phyloP scores from a whole-genome alignment of 2,113 vertebrate species.

The Hepsetus odoe region DNA sequence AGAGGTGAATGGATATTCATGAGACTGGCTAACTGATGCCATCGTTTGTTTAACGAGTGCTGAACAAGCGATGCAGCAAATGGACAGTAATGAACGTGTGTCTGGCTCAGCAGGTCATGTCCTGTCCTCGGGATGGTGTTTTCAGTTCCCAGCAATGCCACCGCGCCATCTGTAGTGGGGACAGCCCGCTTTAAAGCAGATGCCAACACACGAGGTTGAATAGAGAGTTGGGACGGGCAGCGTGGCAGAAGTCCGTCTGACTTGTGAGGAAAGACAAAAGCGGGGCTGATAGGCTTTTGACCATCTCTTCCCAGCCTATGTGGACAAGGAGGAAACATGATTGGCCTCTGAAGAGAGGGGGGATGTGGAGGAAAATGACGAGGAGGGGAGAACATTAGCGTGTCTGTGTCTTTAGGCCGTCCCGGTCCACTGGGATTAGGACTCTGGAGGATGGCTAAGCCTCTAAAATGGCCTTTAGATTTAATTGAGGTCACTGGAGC shows the following conservation, averaged over 20 bases:
- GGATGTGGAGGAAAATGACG: neutral
- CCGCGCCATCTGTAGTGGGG: neutral
- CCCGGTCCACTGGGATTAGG: slow-evolving; percentile 70
- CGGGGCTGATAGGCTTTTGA: neutral
- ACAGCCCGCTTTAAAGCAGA: too few relatives aligned
- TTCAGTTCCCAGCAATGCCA: neutral
- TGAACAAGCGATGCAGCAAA: too few relatives aligned
- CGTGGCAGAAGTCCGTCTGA: neutral
- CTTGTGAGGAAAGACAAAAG: neutral
- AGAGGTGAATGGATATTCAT: too few relatives aligned
- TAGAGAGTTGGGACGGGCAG: too few relatives aligned
- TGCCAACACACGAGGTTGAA: too few relatives aligned
- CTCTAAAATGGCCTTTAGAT: slow-evolving; percentile 71
- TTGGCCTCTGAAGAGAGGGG: neutral
- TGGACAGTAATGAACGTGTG: too few relatives aligned
- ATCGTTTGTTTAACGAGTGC: too few relatives aligned
- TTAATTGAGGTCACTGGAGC: slow-evolving; percentile 73
- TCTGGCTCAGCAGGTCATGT: too few relatives aligned
- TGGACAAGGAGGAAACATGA: neutral
- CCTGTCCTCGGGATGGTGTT: too few relatives aligned
- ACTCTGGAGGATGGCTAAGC: slow-evolving; percentile 65
- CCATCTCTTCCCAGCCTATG: neutral
- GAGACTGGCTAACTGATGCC: too few relatives aligned
- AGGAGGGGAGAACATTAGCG: neutral
- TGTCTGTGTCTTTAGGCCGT: neutral